These are phyloP conservation scores for Pipistrellus kuhlii DNA, from an alignment of 2,797 vertebrate genomes.

Conservation along the genomic window DNA sequence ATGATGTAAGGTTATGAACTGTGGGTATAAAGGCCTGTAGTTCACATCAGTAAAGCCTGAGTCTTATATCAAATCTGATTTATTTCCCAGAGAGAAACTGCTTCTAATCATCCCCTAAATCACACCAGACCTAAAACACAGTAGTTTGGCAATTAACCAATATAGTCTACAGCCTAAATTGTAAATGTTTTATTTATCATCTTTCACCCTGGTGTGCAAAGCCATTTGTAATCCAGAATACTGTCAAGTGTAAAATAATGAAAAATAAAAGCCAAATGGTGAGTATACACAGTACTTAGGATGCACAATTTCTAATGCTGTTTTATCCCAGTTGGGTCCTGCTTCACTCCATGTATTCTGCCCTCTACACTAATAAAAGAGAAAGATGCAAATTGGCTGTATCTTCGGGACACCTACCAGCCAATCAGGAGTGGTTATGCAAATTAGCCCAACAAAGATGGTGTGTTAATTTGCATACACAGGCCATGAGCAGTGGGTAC, in stretches of 20 bases:
- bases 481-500: too few relatives aligned
- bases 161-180: background rate
- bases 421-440: too few relatives aligned
- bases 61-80: background rate
- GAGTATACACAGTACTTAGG: background rate
- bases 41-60: background rate
- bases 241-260: background rate
- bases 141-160: background rate
- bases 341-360: background rate
- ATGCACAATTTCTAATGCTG: background rate
- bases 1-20: background rate
- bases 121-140: conserved; percentile 13
- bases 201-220: background rate
- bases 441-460: too few relatives aligned
- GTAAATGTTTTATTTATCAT: background rate
- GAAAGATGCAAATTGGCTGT: too few relatives aligned
- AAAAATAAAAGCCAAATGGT: background rate
- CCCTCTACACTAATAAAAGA: background rate
- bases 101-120: background rate
- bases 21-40: background rate
- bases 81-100: background rate
- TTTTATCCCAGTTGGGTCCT: background rate
- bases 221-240: background rate
- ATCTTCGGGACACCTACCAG: too few relatives aligned
- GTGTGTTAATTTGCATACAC: too few relatives aligned